Evolutionary conservation across 2,113 vertebrate genomes (phyloP).

Genomic region (Indicator indicator): DNA sequence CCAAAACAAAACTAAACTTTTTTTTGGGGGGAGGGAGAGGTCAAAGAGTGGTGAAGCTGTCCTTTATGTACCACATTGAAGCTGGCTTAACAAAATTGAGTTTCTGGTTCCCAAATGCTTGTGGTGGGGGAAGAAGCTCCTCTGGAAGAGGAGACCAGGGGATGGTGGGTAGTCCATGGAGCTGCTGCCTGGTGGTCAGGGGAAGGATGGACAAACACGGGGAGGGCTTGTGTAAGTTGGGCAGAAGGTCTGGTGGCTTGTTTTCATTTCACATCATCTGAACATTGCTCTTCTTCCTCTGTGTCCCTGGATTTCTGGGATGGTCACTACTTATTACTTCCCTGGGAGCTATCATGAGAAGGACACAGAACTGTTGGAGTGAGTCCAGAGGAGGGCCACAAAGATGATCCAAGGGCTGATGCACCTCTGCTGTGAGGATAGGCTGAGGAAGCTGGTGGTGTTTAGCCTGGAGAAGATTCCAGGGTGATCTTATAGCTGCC

Average conservation of each 20-base stretch:
- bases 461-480: too few relatives aligned
- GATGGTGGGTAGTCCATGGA: not conserved
- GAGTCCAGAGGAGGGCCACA: not conserved
- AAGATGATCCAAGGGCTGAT: not conserved
- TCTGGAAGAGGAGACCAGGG: not conserved
- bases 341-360: not conserved
- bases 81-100: not conserved
- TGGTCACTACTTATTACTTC: not conserved
- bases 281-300: not conserved
- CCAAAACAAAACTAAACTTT: not conserved
- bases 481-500: too few relatives aligned
- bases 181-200: not conserved
- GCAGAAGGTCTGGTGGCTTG: not conserved
- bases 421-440: too few relatives aligned
- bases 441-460: too few relatives aligned
- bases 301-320: accelerated
- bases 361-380: too few relatives aligned
- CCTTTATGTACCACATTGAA: not conserved
- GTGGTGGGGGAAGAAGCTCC: not conserved
- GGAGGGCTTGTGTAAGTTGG: not conserved
- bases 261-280: not conserved
- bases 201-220: not conserved
- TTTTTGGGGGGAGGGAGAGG: not conserved
- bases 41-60: not conserved
- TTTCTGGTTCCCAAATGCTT: not conserved